A percentile compares a stretch with the other conserved stretches of the same genome.
Evolutionary conservation across 2,113 vertebrate genomes (phyloP).

Genomic region (Hoplias malabaricus): DNA sequence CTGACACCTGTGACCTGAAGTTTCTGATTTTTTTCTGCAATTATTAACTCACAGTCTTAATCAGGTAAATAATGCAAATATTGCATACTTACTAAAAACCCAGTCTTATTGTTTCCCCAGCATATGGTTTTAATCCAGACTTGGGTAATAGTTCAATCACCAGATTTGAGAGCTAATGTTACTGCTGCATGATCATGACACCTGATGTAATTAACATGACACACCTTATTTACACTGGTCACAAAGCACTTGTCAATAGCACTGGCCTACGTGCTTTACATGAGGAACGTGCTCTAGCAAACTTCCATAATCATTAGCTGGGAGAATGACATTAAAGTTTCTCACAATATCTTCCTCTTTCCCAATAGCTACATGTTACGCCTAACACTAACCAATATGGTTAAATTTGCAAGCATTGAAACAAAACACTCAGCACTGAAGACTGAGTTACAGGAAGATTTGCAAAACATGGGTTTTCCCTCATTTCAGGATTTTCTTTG

Average conservation of each 20-base stretch:
- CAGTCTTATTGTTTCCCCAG: not conserved
- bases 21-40: not conserved
- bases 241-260: not conserved
- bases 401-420: not conserved
- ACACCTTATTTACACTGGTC: not conserved
- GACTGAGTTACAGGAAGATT: not conserved
- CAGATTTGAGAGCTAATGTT: not conserved
- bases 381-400: not conserved
- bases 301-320: not conserved
- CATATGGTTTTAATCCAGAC: not conserved
- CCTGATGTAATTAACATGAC: not conserved
- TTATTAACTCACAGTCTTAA: not conserved
- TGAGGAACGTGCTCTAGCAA: not conserved
- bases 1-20: not conserved
- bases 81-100: not conserved
- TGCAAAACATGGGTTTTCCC: no score
- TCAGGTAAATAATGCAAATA: not conserved
- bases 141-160: not conserved
- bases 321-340: not conserved
- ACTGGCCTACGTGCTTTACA: not conserved
- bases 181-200: not conserved
- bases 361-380: not conserved
- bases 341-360: not conserved
- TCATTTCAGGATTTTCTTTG: no score
- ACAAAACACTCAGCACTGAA: not conserved